Base-by-base conservation (phyloP, 2,113 vertebrate genomes). In the Acanthochromis polyacanthus region DNA sequence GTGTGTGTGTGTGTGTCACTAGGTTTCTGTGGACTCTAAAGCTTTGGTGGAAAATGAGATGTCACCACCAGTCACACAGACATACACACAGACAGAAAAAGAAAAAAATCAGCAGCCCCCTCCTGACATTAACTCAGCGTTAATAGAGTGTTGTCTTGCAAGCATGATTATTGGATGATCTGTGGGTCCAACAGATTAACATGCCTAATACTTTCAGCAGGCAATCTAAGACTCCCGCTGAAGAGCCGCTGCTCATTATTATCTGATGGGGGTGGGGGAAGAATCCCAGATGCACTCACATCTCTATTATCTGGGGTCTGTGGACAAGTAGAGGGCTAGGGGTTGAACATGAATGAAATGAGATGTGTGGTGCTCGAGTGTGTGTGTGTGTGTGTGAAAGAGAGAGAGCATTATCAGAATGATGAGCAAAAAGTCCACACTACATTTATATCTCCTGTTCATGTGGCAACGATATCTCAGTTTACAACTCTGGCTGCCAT, bases 121-220 rank as follows among this genome's bases (percentile, higher is more conserved):
- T 48, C 80, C 84, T 82, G 86, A 92, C 91, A 92, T 92, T 88
- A 94, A 71, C 90, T 82, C 79, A 0, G 69, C 75, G 57, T 91
- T 94, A 94, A 94, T 91, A 86, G 90, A 91, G 91, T 84, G 92
- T 91, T 93, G 92, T 90, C 87, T 88, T 91, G 89, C 71, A 30
- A 87, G 89, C 88, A 76, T 32, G 77, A 92, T 93, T 93, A 94
- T 91, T 89, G 91, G 94, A 92, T 91, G 93, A 95, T 94, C 93
- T 95, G 91, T 90, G 93, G 92, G 83, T 89, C 92, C 90, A 95
- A 93, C 91, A 95, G 94, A 95, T 95, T 95, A 95, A 92, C 92
- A 93, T 89, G 84, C 86, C 80, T 94, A 94, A 95, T 93, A 91
- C 91, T 90, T 85, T 92, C 89, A 92, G 90, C 92, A 92, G 91